phyloP scores from a whole-genome alignment of 2,113 vertebrate genomes.

The Pterocles gutturalis region DNA sequence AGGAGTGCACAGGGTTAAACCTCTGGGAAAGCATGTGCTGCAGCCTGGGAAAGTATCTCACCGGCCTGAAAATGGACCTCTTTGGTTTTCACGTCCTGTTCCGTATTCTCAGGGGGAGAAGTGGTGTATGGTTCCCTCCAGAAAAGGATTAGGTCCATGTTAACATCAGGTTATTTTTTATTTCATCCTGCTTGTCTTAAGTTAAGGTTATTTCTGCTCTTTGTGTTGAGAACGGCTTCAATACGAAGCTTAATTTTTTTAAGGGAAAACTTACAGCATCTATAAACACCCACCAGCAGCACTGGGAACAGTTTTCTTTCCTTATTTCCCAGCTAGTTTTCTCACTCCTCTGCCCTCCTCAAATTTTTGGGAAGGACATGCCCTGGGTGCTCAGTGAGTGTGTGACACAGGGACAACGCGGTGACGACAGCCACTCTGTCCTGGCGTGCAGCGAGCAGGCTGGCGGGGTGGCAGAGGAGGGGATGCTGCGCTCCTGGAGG shows the following conservation, averaged over 20 bases:
- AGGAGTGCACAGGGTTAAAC: neutral
- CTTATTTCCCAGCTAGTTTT: neutral
- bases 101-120: neutral
- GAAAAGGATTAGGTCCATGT: neutral
- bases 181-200: neutral
- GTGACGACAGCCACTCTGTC: neutral
- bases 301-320: neutral
- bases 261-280: neutral
- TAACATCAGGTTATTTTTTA: neutral
- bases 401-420: neutral
- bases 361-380: neutral
- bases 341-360: no score
- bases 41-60: conserved; percentile 26
- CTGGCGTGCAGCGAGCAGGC: neutral
- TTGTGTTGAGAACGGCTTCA: neutral
- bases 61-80: neutral
- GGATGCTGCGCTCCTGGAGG: rapidly evolving
- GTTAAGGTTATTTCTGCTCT: neutral
- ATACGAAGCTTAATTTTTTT: neutral
- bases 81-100: neutral
- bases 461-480: no score
- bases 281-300: neutral
- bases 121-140: neutral
- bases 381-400: neutral
- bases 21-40: neutral